Percentiles rank a stretch among this genome's conserved stretches.
phyloP scores from a whole-genome alignment of 1,140 invertebrate species.

The Papilio xuthus region DNA sequence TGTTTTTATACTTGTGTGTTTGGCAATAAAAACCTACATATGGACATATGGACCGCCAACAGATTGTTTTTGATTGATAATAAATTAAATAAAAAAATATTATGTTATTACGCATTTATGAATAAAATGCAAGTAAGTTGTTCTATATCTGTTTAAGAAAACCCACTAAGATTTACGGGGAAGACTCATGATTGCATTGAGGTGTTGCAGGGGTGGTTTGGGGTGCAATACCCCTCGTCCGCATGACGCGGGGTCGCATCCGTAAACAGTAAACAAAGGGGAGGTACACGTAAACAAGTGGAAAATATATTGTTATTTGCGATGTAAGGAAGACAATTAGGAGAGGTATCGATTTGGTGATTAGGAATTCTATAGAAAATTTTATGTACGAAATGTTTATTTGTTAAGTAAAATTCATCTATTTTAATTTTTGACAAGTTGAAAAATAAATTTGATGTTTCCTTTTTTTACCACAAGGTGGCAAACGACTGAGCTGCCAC shows the following conservation, averaged over 20 bases:
- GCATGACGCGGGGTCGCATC: constrained; percentile 38
- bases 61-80: background rate
- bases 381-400: background rate
- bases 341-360: constrained; percentile 17
- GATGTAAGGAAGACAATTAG: constrained; percentile 29
- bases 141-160: constrained; percentile 22
- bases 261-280: constrained; percentile 49
- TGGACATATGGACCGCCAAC: too few species aligned
- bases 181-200: constrained; percentile 36
- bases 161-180: background rate
- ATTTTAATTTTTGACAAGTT: too few species aligned
- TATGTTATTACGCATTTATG: too few species aligned
- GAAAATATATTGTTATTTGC: constrained; percentile 39
- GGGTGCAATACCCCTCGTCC: constrained; percentile 18
- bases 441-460: too few species aligned
- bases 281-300: constrained; percentile 49
- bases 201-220: constrained; percentile 28
- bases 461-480: too few species aligned
- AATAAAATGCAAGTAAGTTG: background rate
- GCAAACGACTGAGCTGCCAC: too few species aligned
- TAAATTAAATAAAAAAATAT: background rate
- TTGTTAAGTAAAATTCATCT: too few species aligned
- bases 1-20: too few species aligned
- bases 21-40: too few species aligned
- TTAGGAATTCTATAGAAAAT: background rate